Base-by-base conservation (phyloP, 2,113 vertebrate genomes). In the Zosterops hypoxanthus region DNA sequence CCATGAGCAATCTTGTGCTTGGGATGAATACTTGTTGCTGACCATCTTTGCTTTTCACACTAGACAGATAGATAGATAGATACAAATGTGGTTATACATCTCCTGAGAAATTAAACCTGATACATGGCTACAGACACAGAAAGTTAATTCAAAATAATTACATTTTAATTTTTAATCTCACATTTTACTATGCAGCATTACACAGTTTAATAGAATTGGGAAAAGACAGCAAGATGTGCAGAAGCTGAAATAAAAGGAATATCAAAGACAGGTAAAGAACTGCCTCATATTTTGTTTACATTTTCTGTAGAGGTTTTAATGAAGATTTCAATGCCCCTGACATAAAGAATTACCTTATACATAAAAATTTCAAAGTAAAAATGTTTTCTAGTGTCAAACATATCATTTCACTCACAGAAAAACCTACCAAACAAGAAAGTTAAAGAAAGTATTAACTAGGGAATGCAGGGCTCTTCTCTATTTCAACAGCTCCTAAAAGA, bases 171-270 rank as follows among this genome's bases (percentile, higher is more conserved):
- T 78, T 78, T 72, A 3, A 44, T 52, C 18, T 79, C 8, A 3
- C 86, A 28, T 63, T 82, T 92, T 64, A 63, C 47, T 46, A 73
- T 2, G 3, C 33, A 89, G 60, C 34, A 56, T 68, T 79, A 70
- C 17, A 86, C 34, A 75, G 34, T 29, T 84, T 52, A 88, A 52
- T n/a, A 36, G 65, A 34, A 49, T 11, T 85, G 36, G 44, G 39
- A 72, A 87, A 79, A 72, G 42, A 79, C 31, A 87, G 34, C 8
- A 91, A 85, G 20, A n/a, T 61, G 22, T 23, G 19, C 63, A 90
- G 55, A 26, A 91, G 33, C 39, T 90, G 66, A 90, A 95, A 91
- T 29, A 21, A 89, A 85, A 82, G 42, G 39, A 94, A n/a, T 70
- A 77, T 29, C 26, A 86, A 92, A n/a, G 13, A 80, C 6, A 90